These are phyloP conservation scores for Probosciger aterrimus DNA, from an alignment of 2,113 vertebrate species.

Conservation along the genomic window DNA sequence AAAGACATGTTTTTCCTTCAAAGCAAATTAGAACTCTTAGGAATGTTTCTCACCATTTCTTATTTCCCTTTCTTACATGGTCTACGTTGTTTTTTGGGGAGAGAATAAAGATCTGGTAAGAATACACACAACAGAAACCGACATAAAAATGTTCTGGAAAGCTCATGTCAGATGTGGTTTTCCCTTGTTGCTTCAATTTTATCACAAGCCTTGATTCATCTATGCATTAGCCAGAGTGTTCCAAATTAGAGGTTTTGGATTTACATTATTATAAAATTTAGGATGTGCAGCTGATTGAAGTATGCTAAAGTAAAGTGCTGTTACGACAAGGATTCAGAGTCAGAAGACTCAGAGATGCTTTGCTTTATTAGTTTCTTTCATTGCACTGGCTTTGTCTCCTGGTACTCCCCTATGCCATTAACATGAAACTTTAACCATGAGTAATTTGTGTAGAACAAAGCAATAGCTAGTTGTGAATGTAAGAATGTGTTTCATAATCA, in stretches of 20 bases:
- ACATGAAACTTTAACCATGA: background rate
- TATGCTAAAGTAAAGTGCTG: background rate
- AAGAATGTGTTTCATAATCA: background rate
- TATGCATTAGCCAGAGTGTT: background rate
- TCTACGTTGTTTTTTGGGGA: background rate
- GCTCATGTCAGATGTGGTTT: accelerated
- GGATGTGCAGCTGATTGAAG: background rate
- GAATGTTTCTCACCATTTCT: background rate
- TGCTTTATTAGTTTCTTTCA: background rate
- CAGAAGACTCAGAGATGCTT: background rate
- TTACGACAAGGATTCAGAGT: background rate
- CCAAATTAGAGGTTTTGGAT: background rate
- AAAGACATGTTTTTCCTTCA: background rate
- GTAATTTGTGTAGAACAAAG: background rate
- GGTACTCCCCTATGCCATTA: background rate
- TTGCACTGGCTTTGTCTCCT: background rate
- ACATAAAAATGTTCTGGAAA: background rate
- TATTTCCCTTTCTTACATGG: background rate
- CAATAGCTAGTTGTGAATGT: background rate
- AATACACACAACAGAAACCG: background rate
- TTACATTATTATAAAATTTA: background rate
- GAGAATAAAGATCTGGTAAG: background rate
- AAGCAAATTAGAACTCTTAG: background rate
- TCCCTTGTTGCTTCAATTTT: background rate
- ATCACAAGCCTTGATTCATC: background rate